These are phyloP conservation scores for Pygocentrus nattereri DNA, from an alignment of 2,797 vertebrate genomes.

Conservation along the genomic window DNA sequence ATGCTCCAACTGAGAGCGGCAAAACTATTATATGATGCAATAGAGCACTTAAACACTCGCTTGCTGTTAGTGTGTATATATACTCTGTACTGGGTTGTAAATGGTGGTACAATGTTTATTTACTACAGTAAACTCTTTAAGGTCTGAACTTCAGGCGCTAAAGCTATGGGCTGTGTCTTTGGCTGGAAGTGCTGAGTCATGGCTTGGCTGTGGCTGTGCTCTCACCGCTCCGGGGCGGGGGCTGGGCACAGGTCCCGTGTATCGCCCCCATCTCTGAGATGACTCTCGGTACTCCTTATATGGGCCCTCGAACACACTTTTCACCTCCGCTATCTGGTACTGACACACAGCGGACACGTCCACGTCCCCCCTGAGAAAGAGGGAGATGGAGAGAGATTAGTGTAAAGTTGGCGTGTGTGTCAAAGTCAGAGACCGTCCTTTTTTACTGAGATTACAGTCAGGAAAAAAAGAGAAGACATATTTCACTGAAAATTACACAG, in stretches of 20 bases:
- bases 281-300: constrained; percentile 93
- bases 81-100: neutral
- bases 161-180: neutral
- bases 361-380: constrained; percentile 88
- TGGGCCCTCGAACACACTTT: constrained; percentile 89
- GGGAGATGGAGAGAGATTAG: constrained; percentile 6
- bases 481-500: too few relatives aligned
- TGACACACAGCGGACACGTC: constrained; percentile 93
- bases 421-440: too few relatives aligned
- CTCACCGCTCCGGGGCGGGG: constrained; percentile 93
- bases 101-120: neutral
- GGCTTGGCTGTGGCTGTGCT: constrained; percentile 1
- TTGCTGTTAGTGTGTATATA: too few relatives aligned
- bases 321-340: constrained; percentile 89
- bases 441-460: too few relatives aligned
- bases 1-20: too few relatives aligned
- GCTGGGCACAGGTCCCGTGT: constrained; percentile 83
- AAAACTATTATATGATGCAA: too few relatives aligned
- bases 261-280: constrained; percentile 90
- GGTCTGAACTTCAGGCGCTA: neutral
- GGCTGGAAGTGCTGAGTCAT: constrained; percentile 3
- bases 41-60: too few relatives aligned
- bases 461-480: too few relatives aligned
- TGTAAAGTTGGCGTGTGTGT: too few relatives aligned
- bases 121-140: neutral